Evolutionary conservation across 23 tunicate genomes (phyloP).

Genomic region (Trididemnum clinides): DNA sequence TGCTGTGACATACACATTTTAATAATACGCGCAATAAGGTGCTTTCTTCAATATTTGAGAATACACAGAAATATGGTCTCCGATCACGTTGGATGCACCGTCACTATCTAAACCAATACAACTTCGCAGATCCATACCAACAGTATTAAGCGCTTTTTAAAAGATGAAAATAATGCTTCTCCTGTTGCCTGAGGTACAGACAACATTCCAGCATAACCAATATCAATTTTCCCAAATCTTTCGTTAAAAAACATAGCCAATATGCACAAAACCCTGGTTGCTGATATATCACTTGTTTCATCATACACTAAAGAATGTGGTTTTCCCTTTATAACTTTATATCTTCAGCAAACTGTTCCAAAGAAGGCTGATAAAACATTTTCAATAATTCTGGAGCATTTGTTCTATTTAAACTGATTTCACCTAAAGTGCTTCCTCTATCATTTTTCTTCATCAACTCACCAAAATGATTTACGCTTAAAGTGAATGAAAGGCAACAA

Average conservation of each 20-base stretch:
- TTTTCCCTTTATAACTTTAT: neutral
- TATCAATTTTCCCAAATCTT: neutral
- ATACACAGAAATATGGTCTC: neutral
- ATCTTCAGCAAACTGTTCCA: neutral
- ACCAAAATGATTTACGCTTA: neutral
- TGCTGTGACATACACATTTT: neutral
- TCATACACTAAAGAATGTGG: neutral
- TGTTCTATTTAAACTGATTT: neutral
- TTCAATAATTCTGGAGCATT: constrained; percentile 1
- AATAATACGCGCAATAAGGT: neutral
- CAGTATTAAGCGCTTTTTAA: neutral
- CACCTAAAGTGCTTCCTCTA: neutral
- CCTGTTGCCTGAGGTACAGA: neutral
- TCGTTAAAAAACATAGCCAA: neutral
- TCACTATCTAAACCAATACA: neutral
- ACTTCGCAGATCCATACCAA: neutral
- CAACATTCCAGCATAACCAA: neutral
- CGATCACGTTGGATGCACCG: neutral
- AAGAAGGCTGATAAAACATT: neutral
- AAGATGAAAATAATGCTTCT: neutral
- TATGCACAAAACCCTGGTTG: neutral
- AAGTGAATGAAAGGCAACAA: neutral
- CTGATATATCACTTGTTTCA: neutral
- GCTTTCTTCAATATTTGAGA: neutral
- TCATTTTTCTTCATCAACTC: neutral